Conservation (phyloP, 37 sponge, comb jelly and placozoan species). For the Geodia barretti region DNA sequence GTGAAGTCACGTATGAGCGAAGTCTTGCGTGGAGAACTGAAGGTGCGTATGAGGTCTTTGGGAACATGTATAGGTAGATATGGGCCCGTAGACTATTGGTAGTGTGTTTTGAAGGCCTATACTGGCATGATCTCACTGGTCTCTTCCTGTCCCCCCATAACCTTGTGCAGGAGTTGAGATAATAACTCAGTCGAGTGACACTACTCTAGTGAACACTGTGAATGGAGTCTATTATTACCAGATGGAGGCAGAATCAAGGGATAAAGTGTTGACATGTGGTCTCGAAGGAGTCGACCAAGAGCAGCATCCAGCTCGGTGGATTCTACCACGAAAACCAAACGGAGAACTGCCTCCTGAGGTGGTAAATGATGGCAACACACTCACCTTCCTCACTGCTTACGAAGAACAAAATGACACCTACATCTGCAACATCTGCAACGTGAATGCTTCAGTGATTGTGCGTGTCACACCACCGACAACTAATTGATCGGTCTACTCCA, state of each 20-base stretch:
- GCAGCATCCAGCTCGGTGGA: neutral
- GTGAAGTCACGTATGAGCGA: too few relatives aligned
- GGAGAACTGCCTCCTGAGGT: neutral
- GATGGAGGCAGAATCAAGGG: neutral
- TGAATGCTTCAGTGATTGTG: neutral
- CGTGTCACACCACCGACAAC: neutral
- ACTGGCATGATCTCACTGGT: neutral
- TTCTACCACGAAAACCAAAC: neutral
- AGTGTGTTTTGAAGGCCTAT: too few relatives aligned
- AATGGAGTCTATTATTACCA: neutral
- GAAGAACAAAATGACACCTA: neutral
- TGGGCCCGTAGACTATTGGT: too few relatives aligned
- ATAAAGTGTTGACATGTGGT: neutral
- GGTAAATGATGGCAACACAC: neutral
- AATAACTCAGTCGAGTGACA: too few relatives aligned
- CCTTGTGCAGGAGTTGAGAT: neutral
- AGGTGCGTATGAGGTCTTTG: too few relatives aligned
- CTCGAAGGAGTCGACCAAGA: neutral
- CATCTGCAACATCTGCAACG: neutral
- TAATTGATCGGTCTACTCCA: too few relatives aligned
- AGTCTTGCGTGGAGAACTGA: too few relatives aligned
- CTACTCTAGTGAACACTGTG: neutral
- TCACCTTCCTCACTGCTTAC: neutral
- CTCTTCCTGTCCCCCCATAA: neutral
- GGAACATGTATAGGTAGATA: too few relatives aligned